These are phyloP conservation scores for Ictalurus punctatus DNA, from an alignment of 2,113 vertebrate species.

Conservation along the genomic window DNA sequence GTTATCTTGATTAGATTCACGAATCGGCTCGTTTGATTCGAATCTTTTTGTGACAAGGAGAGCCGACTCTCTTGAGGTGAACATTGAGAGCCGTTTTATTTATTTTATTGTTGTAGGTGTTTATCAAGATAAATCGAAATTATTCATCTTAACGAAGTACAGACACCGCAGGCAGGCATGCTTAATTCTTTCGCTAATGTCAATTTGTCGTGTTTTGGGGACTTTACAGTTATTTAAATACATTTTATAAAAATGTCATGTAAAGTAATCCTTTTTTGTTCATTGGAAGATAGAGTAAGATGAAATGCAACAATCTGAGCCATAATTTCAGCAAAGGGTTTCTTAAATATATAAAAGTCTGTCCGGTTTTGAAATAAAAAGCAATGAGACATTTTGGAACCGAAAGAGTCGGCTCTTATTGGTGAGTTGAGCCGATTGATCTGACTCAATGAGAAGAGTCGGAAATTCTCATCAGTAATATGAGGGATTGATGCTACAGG, in stretches of 20 bases:
- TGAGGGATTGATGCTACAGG: neutral
- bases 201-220: neutral
- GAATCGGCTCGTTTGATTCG: neutral
- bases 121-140: neutral
- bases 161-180: neutral
- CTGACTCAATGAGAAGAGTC: neutral
- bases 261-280: neutral
- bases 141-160: neutral
- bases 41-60: neutral
- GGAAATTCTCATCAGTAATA: neutral
- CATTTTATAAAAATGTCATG: too few relatives aligned
- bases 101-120: neutral
- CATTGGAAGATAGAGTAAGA: neutral
- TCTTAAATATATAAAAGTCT: neutral
- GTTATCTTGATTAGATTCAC: neutral
- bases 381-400: neutral
- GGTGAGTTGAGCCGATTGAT: neutral
- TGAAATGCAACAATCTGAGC: neutral
- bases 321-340: neutral
- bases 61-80: neutral
- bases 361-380: neutral
- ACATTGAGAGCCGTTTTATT: neutral
- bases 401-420: neutral
- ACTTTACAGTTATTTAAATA: neutral
- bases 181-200: neutral